Percentiles rank a stretch among this genome's conserved stretches.
phyloP scores from a whole-genome alignment of 2,113 vertebrate species.

The Phainopepla nitens region DNA sequence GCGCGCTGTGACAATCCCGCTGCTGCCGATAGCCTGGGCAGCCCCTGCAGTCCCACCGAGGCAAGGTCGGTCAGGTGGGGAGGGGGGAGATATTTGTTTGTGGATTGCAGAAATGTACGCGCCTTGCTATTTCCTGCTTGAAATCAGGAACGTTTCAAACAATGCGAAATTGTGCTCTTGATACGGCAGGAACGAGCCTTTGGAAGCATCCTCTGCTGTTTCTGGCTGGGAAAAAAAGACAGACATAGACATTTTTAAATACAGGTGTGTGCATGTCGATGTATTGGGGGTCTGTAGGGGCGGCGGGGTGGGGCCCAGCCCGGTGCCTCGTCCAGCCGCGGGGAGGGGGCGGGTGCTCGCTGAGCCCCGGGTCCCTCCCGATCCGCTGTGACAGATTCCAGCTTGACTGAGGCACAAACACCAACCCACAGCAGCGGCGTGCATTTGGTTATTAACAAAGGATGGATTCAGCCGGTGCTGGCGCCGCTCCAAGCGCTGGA shows the following conservation, averaged over 20 bases:
- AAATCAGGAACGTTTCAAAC: neutral
- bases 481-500: constrained; percentile 37
- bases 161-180: neutral
- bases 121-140: neutral
- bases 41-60: accelerated
- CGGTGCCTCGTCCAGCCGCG: neutral
- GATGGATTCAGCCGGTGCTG: constrained; percentile 39
- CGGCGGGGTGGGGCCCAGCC: neutral
- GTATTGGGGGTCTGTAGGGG: accelerated
- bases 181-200: accelerated
- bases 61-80: accelerated
- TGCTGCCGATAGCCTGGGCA: accelerated
- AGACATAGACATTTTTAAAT: accelerated
- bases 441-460: constrained; percentile 63
- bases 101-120: accelerated
- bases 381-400: neutral
- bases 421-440: neutral
- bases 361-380: neutral
- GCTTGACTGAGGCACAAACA: neutral
- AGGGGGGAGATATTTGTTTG: neutral
- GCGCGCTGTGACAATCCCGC: accelerated
- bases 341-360: neutral
- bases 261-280: accelerated
- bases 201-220: neutral
- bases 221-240: neutral